Evolutionary conservation across 2,888 invertebrate species (phyloP), one percentile per base, ranked within the genome.

Genomic region (Gymnoscelis rufifasciata): DNA sequence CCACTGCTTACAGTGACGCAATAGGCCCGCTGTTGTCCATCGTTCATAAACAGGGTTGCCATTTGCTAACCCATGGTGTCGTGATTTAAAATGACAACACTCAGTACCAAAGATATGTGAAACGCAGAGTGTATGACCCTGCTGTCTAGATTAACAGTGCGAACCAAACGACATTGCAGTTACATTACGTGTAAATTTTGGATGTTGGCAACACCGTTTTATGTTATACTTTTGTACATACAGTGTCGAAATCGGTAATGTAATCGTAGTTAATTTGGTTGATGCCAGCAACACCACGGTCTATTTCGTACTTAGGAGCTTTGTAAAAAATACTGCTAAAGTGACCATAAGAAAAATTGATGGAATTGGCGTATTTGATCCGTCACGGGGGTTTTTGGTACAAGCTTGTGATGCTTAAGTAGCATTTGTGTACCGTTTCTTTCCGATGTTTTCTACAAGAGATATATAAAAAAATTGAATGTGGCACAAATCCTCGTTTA

Each of bases 181-280:
- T 67, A 65, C 68, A 67, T 71, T 68, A 60, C 65, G 38, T 47
- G 55, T 41, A 33, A 51, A 48, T 56, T 63, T 62, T 60, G 53
- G 64, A 62, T 56, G 66, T 66, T 69, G 70, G 68, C 70, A 68
- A 71, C 68, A 66, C 59, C 62, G 56, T 56, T 59, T 54, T 54
- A 39, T 43, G 39, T 56, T 66, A 66, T 64, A 62, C 64, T 72
- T 77, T 69, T 79, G 80, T 79, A 80, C 70, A 78, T 79, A 78
- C 65, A 64, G 57, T 70, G 70, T 66, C 66, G 66, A 65, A 70
- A 68, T 48, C 45, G 51, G 66, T 66, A 56, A 67, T 68, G 72
- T 68, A 66, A 65, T 57, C 66, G 74, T 63, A 60, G 61, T 67
- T 66, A 62, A 59, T 67, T 67, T 59, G 71, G 59, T 64, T 58